These are phyloP conservation scores for Dryas iulia DNA, from an alignment of 1,140 invertebrate genomes.

Conservation along the genomic window DNA sequence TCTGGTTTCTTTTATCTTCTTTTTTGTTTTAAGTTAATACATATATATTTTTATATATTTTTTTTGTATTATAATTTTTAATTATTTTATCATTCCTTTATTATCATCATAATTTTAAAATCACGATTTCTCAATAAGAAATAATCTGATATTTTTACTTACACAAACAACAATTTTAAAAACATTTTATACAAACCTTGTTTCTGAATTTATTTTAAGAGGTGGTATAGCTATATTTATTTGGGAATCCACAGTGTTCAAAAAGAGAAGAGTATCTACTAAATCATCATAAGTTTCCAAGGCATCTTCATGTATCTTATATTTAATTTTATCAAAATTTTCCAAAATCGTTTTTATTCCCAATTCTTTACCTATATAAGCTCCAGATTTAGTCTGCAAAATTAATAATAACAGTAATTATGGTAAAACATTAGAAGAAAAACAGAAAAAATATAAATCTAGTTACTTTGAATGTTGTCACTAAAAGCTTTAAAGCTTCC, in stretches of 20 bases:
- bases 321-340: conserved; percentile 46
- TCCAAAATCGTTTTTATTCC: conserved; percentile 49
- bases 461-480: conserved; percentile 55
- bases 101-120: too few relatives aligned
- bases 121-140: too few relatives aligned
- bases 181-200: conserved; percentile 37
- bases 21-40: too few relatives aligned
- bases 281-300: conserved; percentile 53
- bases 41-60: too few relatives aligned
- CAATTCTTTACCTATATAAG: conserved; percentile 61
- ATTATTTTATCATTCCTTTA: too few relatives aligned
- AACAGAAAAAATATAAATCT: not conserved
- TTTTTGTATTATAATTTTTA: too few relatives aligned
- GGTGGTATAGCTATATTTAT: conserved; percentile 54
- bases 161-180: too few relatives aligned
- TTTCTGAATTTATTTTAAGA: conserved; percentile 43
- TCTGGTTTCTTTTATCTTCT: too few relatives aligned
- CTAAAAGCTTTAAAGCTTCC: conserved; percentile 58
- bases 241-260: conserved; percentile 61
- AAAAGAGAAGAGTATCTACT: conserved; percentile 57
- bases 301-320: conserved; percentile 49
- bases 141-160: too few relatives aligned
- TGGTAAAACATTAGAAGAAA: conserved; percentile 2
- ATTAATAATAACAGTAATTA: not conserved
- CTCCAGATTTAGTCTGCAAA: conserved; percentile 65